Conservation (phyloP, 2,113 vertebrate genomes). For the Pterocles gutturalis region DNA sequence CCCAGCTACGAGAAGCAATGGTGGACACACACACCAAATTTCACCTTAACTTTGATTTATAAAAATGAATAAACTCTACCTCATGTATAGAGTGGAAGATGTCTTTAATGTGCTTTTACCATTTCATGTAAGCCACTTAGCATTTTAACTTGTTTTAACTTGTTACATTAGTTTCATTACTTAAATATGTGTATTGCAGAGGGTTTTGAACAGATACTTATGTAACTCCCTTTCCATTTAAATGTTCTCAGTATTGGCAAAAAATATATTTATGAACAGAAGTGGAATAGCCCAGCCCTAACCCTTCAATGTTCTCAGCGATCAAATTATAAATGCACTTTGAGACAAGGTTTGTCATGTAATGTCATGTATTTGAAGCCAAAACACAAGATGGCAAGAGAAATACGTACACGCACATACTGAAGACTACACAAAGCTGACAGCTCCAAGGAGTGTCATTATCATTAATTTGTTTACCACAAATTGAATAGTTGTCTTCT, state of each 20-base stretch:
- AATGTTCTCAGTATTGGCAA: not conserved
- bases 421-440: not conserved
- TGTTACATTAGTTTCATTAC: not conserved
- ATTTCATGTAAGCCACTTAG: not conserved
- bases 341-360: not conserved
- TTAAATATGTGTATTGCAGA: not conserved
- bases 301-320: not conserved
- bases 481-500: not conserved
- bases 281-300: not conserved
- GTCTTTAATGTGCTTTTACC: not conserved
- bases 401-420: rapidly evolving
- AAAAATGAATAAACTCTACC: not conserved
- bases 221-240: not conserved
- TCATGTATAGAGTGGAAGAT: not conserved
- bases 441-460: not conserved
- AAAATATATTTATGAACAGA: not conserved
- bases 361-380: not conserved
- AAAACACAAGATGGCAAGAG: not conserved
- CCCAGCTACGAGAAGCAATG: not conserved
- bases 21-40: not conserved
- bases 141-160: not conserved
- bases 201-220: not conserved
- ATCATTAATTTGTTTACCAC: not conserved
- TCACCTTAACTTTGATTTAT: not conserved
- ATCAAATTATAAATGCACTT: not conserved